These are phyloP conservation scores for Pseudomyrmex gracilis DNA, from an alignment of 1,140 invertebrate genomes.

Conservation along the genomic window DNA sequence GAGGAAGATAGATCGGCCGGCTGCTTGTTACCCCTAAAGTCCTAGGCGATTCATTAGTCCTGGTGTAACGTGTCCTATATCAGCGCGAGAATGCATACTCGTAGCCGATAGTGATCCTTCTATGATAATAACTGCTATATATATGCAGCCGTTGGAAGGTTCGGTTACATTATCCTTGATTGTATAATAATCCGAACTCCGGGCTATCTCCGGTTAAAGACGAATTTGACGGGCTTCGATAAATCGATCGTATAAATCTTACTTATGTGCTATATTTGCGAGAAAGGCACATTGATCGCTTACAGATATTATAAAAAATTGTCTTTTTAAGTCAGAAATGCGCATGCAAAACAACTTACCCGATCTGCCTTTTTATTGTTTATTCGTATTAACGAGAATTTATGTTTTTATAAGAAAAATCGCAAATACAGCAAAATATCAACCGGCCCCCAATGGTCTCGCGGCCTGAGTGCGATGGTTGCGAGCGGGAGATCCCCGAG, in stretches of 20 bases:
- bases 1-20: slow-evolving; percentile 60
- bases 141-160: slow-evolving; percentile 40
- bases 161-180: slow-evolving; percentile 43
- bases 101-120: slow-evolving; percentile 56
- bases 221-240: neutral
- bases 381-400: slow-evolving; percentile 11
- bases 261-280: neutral
- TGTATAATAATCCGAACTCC: slow-evolving; percentile 37
- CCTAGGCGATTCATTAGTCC: slow-evolving; percentile 66
- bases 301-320: neutral
- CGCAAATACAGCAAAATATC: too few species aligned
- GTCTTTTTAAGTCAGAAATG: slow-evolving; percentile 3
- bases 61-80: slow-evolving; percentile 46
- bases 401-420: neutral
- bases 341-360: neutral
- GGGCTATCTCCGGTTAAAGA: slow-evolving; percentile 12
- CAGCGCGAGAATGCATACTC: slow-evolving; percentile 46
- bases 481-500: too few species aligned
- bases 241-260: slow-evolving; percentile 3
- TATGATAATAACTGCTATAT: slow-evolving; percentile 58
- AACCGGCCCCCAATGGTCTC: too few species aligned
- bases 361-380: neutral
- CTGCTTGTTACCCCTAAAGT: slow-evolving; percentile 59
- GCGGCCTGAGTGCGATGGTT: too few species aligned
- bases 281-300: neutral